Evolutionary conservation across 2,113 vertebrate species (phyloP).

Genomic region (Microtus pennsylvanicus): DNA sequence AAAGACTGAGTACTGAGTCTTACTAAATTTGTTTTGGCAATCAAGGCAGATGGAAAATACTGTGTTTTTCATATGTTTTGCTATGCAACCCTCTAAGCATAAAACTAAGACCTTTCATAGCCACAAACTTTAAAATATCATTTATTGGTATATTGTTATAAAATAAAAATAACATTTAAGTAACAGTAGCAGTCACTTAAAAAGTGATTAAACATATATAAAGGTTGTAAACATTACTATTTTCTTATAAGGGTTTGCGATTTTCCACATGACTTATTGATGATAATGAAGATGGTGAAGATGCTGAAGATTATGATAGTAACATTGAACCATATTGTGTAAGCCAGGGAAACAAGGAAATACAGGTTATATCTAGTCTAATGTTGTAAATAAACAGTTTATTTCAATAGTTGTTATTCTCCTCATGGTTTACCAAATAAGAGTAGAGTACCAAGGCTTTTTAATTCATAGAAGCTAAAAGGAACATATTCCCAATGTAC

Average conservation of each 20-base stretch:
- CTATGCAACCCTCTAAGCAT: background rate
- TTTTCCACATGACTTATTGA: background rate
- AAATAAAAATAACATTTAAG: background rate
- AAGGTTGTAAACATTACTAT: background rate
- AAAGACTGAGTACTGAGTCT: background rate
- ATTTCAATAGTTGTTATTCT: background rate
- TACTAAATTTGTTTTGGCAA: slow-evolving; percentile 34
- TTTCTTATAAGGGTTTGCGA: background rate
- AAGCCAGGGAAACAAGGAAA: background rate
- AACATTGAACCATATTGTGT: background rate
- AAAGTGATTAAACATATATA: background rate
- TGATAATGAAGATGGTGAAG: background rate
- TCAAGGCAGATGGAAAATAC: background rate
- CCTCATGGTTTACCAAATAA: background rate
- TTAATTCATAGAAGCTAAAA: background rate
- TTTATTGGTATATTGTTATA: background rate
- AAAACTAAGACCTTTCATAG: background rate
- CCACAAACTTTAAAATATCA: background rate
- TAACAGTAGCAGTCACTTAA: background rate
- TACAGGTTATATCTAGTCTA: background rate
- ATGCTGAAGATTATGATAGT: background rate
- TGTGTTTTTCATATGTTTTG: background rate
- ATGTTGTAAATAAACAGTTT: background rate
- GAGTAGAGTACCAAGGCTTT: background rate
- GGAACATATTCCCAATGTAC: no score